Conservation (phyloP, 1,140 invertebrate species). For the Pseudomyrmex cubaensis region DNA sequence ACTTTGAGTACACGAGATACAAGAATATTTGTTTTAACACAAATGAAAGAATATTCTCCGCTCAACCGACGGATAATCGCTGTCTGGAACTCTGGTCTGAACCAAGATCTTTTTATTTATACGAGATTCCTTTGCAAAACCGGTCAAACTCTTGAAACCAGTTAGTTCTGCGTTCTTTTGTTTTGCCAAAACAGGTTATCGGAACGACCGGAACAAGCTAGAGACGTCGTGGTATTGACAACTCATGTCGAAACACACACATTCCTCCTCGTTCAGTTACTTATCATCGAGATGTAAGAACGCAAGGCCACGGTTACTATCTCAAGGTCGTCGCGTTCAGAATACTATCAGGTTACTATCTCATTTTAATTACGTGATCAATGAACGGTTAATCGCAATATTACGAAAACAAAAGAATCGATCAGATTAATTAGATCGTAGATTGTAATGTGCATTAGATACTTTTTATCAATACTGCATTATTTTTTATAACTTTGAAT, state of each 20-base stretch:
- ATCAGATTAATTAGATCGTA: not conserved
- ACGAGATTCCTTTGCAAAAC: slow-evolving; percentile 16
- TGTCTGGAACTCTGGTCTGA: not conserved
- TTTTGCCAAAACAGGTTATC: slow-evolving; percentile 36
- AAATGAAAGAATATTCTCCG: not conserved
- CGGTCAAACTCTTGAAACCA: slow-evolving; percentile 46
- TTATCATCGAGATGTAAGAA: slow-evolving; percentile 27
- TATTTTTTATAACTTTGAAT: no score
- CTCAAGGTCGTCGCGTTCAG: slow-evolving; percentile 38
- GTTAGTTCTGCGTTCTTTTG: slow-evolving; percentile 44
- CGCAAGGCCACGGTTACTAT: slow-evolving; percentile 27
- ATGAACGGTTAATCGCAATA: slow-evolving; percentile 28
- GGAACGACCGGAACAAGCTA: slow-evolving; percentile 11
- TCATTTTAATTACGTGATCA: slow-evolving; percentile 16
- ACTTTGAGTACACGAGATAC: not conserved
- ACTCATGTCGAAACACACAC: slow-evolving; percentile 31
- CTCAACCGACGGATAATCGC: not conserved
- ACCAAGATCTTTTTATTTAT: not conserved
- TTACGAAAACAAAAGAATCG: not conserved
- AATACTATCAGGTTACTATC: no score
- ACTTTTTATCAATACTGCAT: no score
- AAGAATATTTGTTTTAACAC: not conserved
- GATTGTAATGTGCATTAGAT: no score
- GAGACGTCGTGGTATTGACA: slow-evolving; percentile 1
- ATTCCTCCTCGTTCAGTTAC: not conserved